phyloP scores from a whole-genome alignment of 1,140 invertebrate species.

The Augochlora pura region DNA sequence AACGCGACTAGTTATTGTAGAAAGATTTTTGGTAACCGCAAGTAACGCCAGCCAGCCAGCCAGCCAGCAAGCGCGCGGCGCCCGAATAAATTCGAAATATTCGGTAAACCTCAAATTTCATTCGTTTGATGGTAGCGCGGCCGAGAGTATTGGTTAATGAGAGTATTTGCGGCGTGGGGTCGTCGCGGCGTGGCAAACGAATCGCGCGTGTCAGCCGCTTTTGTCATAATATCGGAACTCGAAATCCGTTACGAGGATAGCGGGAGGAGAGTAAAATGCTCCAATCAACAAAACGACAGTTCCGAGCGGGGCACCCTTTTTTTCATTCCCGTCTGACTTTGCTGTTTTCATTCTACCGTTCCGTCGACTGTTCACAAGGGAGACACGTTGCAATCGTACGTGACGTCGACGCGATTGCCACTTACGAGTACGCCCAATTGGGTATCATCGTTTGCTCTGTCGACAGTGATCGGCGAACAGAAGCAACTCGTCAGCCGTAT shows the following conservation, averaged over 20 bases:
- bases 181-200: no score
- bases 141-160: not conserved
- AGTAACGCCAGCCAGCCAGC: no score
- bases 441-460: conserved; percentile 50
- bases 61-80: no score
- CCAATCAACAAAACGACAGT: conserved; percentile 63
- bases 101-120: not conserved
- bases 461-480: conserved; percentile 42
- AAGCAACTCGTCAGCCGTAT: conserved; percentile 53
- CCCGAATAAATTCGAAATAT: not conserved
- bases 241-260: conserved; percentile 20
- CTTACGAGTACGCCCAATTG: conserved; percentile 56
- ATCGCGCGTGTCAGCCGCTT: conserved; percentile 3
- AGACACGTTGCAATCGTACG: conserved; percentile 60
- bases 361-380: conserved; percentile 17
- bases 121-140: not conserved
- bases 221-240: conserved; percentile 32
- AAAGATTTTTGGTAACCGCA: not conserved
- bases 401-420: conserved; percentile 59
- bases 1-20: no score
- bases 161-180: not conserved
- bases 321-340: conserved; percentile 38
- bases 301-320: conserved; percentile 35
- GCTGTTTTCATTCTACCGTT: conserved; percentile 45
- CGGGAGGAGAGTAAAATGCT: conserved; percentile 25